phyloP scores from a whole-genome alignment of 2,888 invertebrate genomes.

The Microctonus hyperodae region DNA sequence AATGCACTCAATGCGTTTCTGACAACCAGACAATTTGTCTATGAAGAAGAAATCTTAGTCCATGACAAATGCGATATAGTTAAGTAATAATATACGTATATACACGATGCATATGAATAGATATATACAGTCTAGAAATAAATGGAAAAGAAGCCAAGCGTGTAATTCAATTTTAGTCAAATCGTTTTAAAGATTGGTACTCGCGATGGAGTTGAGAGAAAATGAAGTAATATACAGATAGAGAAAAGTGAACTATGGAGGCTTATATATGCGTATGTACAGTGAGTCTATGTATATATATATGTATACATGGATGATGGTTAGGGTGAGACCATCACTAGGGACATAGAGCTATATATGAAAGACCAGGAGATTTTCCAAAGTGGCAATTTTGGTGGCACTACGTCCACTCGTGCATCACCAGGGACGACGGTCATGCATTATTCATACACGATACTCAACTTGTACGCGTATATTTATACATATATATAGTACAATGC shows the following conservation, averaged over 20 bases:
- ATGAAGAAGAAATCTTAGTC: background rate
- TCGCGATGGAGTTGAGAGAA: background rate
- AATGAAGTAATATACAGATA: conserved; percentile 14
- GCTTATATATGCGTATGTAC: background rate
- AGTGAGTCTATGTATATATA: background rate
- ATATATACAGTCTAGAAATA: background rate
- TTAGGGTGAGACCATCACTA: background rate
- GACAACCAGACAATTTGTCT: background rate
- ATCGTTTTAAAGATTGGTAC: conserved; percentile 16
- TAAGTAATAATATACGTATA: background rate
- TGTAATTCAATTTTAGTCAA: conserved; percentile 23
- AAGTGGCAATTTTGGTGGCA: conserved; percentile 31
- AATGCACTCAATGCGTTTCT: background rate
- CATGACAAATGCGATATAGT: conserved; percentile 4
- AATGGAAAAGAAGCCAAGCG: conserved; percentile 14
- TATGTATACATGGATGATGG: background rate
- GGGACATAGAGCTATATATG: conserved; percentile 14
- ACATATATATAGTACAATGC: background rate
- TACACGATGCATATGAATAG: too few species aligned
- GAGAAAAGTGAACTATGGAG: background rate
- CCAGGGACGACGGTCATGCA: conserved; percentile 23
- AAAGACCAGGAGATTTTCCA: conserved; percentile 25
- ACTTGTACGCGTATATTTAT: conserved; percentile 7
- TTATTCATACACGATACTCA: conserved; percentile 25
- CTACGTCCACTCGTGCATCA: conserved; percentile 31